Conservation (phyloP, 2,797 vertebrate genomes). For the Cercopithecus petaurista region DNA sequence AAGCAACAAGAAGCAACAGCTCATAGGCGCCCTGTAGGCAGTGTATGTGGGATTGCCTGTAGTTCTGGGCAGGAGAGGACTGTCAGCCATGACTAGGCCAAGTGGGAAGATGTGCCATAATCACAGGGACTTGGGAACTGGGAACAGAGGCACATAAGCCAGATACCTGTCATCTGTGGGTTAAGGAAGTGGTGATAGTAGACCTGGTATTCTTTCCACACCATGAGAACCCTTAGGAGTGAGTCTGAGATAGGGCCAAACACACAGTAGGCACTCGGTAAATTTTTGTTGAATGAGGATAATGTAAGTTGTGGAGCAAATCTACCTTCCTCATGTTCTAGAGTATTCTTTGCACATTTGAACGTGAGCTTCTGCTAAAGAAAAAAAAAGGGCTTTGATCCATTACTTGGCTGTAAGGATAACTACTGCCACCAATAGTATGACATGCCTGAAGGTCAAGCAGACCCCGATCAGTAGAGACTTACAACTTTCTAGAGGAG, state of each 20-base stretch:
- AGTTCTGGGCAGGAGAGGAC: background rate
- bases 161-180: background rate
- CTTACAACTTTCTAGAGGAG: background rate
- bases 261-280: background rate
- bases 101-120: background rate
- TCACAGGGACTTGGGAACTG: background rate
- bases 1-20: background rate
- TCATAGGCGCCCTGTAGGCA: background rate
- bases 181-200: background rate
- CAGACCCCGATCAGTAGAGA: background rate
- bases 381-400: background rate
- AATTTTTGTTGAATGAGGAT: background rate
- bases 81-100: too few relatives aligned
- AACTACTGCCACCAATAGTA: background rate
- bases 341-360: slow-evolving; percentile 10
- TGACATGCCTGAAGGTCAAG: background rate
- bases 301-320: background rate
- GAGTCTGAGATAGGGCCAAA: background rate
- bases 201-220: background rate
- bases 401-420: background rate
- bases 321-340: background rate
- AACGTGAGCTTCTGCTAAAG: background rate
- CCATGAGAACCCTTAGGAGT: background rate
- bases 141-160: background rate
- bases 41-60: background rate